Percentiles rank a stretch among this genome's conserved stretches.
These are phyloP conservation scores for Ascaphus truei DNA, from an alignment of 2,113 vertebrate genomes.

Conservation along the genomic window DNA sequence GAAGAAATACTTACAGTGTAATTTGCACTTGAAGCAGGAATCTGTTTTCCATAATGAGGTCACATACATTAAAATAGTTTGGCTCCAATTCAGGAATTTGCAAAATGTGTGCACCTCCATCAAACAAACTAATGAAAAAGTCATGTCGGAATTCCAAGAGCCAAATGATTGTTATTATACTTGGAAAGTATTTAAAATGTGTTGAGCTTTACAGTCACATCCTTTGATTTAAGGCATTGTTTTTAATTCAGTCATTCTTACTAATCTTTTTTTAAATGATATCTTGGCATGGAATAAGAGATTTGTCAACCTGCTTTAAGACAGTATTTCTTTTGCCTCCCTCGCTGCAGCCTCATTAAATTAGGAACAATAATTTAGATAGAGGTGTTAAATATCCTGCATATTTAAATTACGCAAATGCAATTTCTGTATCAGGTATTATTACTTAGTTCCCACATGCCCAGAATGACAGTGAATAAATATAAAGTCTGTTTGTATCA, in stretches of 20 bases:
- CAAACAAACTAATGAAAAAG: constrained; percentile 29
- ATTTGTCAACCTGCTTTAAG: constrained; percentile 16
- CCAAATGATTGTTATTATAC: constrained; percentile 22
- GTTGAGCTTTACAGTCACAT: constrained; percentile 5
- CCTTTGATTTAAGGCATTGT: constrained; percentile 15
- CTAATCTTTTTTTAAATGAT: constrained; percentile 8
- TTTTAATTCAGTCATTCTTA: constrained; percentile 21
- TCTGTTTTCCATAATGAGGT: constrained; percentile 27
- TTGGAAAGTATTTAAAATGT: constrained; percentile 20
- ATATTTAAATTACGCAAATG: constrained; percentile 21
- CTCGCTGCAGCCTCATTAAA: constrained; percentile 20
- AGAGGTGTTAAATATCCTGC: constrained; percentile 26
- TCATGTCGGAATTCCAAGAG: constrained; percentile 21
- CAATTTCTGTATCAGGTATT: constrained; percentile 20
- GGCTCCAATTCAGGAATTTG: constrained; percentile 24
- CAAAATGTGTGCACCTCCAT: constrained; percentile 23
- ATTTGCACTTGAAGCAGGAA: neutral
- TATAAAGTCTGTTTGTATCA: too few species aligned
- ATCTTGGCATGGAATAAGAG: constrained; percentile 7
- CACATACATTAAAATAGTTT: constrained; percentile 16
- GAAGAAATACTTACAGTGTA: neutral
- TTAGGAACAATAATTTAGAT: constrained; percentile 29
- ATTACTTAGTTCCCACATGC: neutral
- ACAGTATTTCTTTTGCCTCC: constrained; percentile 20
- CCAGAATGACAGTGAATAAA: neutral